A percentile compares a stretch with the other conserved stretches of the same genome.
Conservation (phyloP, 37 sponge, comb jelly and placozoan species). For the Chondrosia reniformis region DNA sequence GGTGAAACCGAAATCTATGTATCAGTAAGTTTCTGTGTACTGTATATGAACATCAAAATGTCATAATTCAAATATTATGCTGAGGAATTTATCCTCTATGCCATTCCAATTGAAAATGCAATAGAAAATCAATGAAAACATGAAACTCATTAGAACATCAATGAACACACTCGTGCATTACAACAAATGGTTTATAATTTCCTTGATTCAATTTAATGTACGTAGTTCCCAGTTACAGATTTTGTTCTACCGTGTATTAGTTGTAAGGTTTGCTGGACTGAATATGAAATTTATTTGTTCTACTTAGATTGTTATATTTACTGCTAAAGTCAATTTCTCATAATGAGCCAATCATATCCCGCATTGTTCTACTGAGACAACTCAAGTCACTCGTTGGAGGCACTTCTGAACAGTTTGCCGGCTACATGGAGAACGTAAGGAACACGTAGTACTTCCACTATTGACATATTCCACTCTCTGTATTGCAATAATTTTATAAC, state of each 20-base stretch:
- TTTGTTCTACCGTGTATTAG: no score
- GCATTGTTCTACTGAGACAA: slow-evolving; percentile 43
- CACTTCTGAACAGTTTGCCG: slow-evolving; percentile 34
- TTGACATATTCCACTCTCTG: background rate
- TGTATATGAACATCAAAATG: background rate
- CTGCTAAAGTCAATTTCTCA: slow-evolving; percentile 59
- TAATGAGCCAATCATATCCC: slow-evolving; percentile 38
- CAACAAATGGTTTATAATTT: no score
- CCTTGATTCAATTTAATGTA: no score
- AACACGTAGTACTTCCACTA: background rate
- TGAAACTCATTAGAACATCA: no score
- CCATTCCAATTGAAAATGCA: no score
- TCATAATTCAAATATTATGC: no score
- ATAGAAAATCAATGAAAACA: no score
- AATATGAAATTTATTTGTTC: no score
- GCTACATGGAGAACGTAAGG: slow-evolving; percentile 61
- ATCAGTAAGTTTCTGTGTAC: slow-evolving; percentile 20
- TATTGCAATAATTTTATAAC: background rate
- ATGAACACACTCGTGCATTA: no score
- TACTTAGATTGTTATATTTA: slow-evolving; percentile 58
- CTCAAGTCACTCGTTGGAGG: slow-evolving; percentile 44
- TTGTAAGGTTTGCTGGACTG: no score
- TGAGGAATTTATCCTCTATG: no score
- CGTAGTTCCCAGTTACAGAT: no score
- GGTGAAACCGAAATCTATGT: slow-evolving; percentile 38